Conservation (phyloP, 2,888 invertebrate species). For the Euplexia lucipara region DNA sequence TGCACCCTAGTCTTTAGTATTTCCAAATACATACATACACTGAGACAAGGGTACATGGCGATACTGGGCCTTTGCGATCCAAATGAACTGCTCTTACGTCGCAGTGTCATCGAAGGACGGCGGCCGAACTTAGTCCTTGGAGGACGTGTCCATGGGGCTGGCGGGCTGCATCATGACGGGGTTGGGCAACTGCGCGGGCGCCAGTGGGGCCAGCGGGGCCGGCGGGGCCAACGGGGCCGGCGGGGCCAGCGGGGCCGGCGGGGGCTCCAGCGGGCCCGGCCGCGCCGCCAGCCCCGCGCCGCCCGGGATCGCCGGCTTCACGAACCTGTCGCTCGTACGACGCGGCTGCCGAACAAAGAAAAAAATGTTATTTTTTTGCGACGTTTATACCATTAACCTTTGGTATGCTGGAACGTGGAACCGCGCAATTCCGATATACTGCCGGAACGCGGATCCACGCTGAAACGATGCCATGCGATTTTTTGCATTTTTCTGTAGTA, state of each 20-base stretch:
- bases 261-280: conserved; percentile 92
- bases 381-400: too few relatives aligned
- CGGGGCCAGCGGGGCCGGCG: conserved; percentile 32
- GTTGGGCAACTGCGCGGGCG: conserved; percentile 50
- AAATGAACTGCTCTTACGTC: conserved; percentile 24
- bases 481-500: too few relatives aligned
- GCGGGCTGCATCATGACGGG: conserved; percentile 90
- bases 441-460: too few relatives aligned
- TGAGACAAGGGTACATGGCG: conserved; percentile 14
- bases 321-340: conserved; percentile 95
- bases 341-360: conserved; percentile 85
- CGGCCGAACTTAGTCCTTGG: conserved; percentile 87
- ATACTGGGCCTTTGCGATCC: conserved; percentile 15
- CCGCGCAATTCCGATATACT: too few relatives aligned
- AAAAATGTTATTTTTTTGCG: too few relatives aligned
- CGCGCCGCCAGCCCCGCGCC: conserved; percentile 78
- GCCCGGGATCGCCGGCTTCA: conserved; percentile 95
- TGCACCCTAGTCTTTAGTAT: conserved; percentile 20
- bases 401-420: too few relatives aligned
- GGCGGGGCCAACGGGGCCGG: conserved; percentile 67
- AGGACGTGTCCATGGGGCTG: conserved; percentile 94
- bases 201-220: conserved; percentile 55
- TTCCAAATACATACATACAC: conserved; percentile 41
- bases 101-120: conserved; percentile 14
- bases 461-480: too few relatives aligned